Conservation (phyloP, 2,797 vertebrate genomes). For the Coreius guichenoti region DNA sequence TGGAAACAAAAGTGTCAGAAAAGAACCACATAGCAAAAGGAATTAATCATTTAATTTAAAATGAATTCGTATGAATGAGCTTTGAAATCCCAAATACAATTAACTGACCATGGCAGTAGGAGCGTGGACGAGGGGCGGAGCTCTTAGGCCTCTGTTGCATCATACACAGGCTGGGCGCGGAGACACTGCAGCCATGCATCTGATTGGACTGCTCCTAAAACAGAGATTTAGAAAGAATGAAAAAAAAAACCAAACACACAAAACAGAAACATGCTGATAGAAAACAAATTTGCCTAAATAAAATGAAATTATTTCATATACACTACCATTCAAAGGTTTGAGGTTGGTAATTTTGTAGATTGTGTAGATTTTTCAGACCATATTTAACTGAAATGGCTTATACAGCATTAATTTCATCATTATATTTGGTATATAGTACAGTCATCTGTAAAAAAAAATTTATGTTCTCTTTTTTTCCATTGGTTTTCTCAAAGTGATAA, state of each 20-base stretch:
- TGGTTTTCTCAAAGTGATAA: background rate
- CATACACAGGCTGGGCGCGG: slow-evolving; percentile 64
- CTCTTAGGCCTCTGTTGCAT: slow-evolving; percentile 57
- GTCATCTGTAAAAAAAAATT: no score
- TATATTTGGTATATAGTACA: background rate
- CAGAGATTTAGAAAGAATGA: background rate
- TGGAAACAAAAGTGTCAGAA: background rate
- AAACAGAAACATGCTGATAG: background rate
- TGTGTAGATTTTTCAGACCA: background rate
- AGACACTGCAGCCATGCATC: slow-evolving; percentile 60
- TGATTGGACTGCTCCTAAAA: slow-evolving; percentile 50
- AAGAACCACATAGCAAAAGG: background rate
- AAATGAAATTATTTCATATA: background rate
- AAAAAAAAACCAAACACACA: background rate
- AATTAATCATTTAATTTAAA: background rate
- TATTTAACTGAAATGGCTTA: background rate
- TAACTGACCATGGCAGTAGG: slow-evolving; percentile 65
- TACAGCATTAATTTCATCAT: background rate
- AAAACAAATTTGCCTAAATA: background rate
- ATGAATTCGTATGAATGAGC: background rate
- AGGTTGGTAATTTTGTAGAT: background rate
- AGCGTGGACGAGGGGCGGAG: slow-evolving; percentile 58
- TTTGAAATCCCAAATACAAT: slow-evolving; percentile 11
- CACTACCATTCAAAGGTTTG: background rate
- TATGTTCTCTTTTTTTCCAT: background rate